Percentiles rank a stretch among this genome's conserved stretches.
Conservation (phyloP, 2,113 vertebrate species). For the Pao palembangensis region DNA sequence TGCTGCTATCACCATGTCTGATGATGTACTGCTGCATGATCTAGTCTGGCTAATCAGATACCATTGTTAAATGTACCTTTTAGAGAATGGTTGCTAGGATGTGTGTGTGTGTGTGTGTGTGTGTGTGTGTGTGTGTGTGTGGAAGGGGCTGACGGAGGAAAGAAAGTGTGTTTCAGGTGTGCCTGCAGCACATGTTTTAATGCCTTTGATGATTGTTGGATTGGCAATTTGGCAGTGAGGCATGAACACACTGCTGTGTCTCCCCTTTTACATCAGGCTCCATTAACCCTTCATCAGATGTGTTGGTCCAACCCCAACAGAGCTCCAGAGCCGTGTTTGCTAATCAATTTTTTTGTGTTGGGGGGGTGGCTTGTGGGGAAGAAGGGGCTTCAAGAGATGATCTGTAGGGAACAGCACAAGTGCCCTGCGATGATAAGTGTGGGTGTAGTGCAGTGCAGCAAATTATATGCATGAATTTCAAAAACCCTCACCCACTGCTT, state of each 20-base stretch:
- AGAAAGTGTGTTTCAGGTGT: constrained; percentile 22
- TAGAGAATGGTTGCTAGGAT: constrained; percentile 39
- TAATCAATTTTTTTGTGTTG: constrained; percentile 54
- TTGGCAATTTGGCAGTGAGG: constrained; percentile 22
- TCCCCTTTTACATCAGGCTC: constrained; percentile 52
- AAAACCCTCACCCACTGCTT: constrained; percentile 28
- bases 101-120: constrained; percentile 18
- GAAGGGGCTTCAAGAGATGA: constrained; percentile 20
- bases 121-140: neutral
- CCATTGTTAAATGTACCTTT: constrained; percentile 44
- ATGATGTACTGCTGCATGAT: constrained; percentile 17
- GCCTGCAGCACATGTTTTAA: neutral
- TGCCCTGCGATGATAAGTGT: constrained; percentile 43
- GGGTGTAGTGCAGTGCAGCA: constrained; percentile 49
- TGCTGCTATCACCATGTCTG: constrained; percentile 19
- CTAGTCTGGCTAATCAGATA: constrained; percentile 28
- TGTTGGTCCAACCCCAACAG: constrained; percentile 35
- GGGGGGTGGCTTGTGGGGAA: neutral
- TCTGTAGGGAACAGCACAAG: constrained; percentile 52
- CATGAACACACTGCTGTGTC: constrained; percentile 7
- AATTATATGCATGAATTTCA: constrained; percentile 54
- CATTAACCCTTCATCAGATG: constrained; percentile 61
- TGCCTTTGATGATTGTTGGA: constrained; percentile 6
- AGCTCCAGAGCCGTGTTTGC: constrained; percentile 49
- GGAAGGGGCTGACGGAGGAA: neutral